Conservation (phyloP, 2,888 invertebrate genomes). For the Nomada ruficornis region DNA sequence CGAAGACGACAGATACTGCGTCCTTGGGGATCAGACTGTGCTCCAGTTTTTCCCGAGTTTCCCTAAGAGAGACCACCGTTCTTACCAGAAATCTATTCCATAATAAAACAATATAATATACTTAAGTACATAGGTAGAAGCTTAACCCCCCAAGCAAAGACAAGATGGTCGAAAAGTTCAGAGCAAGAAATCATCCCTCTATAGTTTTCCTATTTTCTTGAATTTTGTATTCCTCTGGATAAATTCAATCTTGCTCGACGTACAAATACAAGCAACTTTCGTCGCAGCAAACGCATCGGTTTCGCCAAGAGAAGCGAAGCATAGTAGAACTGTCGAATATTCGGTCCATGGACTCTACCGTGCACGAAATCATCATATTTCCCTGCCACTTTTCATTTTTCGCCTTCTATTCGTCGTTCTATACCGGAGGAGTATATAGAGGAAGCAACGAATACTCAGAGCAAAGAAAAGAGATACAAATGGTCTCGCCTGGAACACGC, state of each 20-base stretch:
- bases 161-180: neutral
- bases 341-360: neutral
- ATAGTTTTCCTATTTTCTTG: too few relatives aligned
- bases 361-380: slow-evolving; percentile 22
- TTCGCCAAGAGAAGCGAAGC: slow-evolving; percentile 5
- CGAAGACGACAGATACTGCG: neutral
- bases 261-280: neutral
- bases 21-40: slow-evolving; percentile 33
- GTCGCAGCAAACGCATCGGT: neutral
- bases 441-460: neutral
- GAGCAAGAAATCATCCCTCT: too few relatives aligned
- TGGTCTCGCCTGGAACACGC: neutral
- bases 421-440: neutral
- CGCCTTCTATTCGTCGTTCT: neutral
- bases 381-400: neutral
- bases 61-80: neutral
- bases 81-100: neutral
- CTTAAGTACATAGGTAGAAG: neutral
- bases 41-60: slow-evolving; percentile 33
- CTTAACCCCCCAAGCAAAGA: neutral
- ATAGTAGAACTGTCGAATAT: neutral
- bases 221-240: neutral
- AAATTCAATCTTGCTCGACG: neutral
- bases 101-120: slow-evolving; percentile 24
- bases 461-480: slow-evolving; percentile 11